phyloP scores from a whole-genome alignment of 2,888 invertebrate species.

The Chironomus tentans region DNA sequence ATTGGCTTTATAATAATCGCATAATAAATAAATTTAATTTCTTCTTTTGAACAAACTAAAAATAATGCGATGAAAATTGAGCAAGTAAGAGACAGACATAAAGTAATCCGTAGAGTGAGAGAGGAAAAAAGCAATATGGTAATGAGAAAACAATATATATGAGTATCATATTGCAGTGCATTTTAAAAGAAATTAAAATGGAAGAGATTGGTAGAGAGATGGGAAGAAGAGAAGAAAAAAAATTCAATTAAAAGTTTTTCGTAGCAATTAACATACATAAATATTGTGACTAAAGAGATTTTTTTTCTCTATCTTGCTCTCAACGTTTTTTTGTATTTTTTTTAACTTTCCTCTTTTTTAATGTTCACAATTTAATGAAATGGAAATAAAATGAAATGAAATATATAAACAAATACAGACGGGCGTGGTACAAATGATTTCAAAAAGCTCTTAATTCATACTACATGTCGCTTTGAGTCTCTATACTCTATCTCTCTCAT shows the following conservation, averaged over 20 bases:
- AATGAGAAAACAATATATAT: conserved; percentile 6
- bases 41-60: background rate
- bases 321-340: too few species aligned
- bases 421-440: conserved; percentile 1
- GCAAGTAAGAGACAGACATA: background rate
- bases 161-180: background rate
- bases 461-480: too few species aligned
- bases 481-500: too few species aligned
- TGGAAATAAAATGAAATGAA: too few species aligned
- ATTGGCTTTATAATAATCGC: conserved; percentile 13
- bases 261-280: background rate
- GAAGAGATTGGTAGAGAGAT: too few species aligned
- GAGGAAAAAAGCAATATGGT: conserved; percentile 12
- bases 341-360: too few species aligned
- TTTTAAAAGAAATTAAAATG: background rate
- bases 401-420: background rate
- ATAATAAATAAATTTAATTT: conserved; percentile 6
- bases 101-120: background rate
- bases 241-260: background rate
- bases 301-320: too few species aligned
- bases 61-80: background rate
- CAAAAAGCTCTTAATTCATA: background rate
- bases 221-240: background rate
- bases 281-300: background rate
- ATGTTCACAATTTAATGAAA: too few species aligned